Percentiles rank a stretch among this genome's conserved stretches.
Evolutionary conservation across 1,140 invertebrate genomes (phyloP).

Genomic region (Drosophila aff.): DNA sequence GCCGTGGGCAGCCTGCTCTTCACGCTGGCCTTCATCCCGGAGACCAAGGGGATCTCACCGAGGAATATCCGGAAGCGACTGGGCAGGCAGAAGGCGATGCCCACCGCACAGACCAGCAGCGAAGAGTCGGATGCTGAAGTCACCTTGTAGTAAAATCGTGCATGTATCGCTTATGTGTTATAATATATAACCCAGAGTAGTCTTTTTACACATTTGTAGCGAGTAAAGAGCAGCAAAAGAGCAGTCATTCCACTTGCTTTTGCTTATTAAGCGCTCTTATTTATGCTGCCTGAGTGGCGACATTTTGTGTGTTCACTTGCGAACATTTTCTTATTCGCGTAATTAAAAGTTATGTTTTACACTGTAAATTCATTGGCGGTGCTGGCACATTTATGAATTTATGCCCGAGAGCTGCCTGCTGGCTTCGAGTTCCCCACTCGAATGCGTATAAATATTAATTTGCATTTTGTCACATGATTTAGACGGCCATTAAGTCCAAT

Average conservation of each 20-base stretch:
- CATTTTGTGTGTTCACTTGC: conserved; percentile 25
- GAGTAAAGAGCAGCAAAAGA: background rate
- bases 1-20: conserved; percentile 2
- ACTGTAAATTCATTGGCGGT: conserved; percentile 53
- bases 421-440: conserved; percentile 35
- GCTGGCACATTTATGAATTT: conserved; percentile 63
- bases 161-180: background rate
- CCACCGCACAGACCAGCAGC: background rate
- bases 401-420: conserved; percentile 31
- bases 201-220: background rate
- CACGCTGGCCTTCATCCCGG: conserved; percentile 28
- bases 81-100: background rate
- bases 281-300: conserved; percentile 12
- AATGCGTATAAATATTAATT: conserved; percentile 70
- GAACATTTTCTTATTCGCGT: conserved; percentile 36
- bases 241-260: background rate
- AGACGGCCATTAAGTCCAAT: conserved; percentile 63
- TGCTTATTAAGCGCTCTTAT: conserved; percentile 9
- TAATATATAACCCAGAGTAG: background rate
- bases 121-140: conserved; percentile 4
- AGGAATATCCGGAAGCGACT: conserved; percentile 9
- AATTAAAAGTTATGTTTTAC: conserved; percentile 72
- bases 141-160: background rate
- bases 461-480: conserved; percentile 76
- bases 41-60: conserved; percentile 21